Evolutionary conservation across 92 coral and sea anemone species (phyloP).

Genomic region (Scolanthus callimorphus): DNA sequence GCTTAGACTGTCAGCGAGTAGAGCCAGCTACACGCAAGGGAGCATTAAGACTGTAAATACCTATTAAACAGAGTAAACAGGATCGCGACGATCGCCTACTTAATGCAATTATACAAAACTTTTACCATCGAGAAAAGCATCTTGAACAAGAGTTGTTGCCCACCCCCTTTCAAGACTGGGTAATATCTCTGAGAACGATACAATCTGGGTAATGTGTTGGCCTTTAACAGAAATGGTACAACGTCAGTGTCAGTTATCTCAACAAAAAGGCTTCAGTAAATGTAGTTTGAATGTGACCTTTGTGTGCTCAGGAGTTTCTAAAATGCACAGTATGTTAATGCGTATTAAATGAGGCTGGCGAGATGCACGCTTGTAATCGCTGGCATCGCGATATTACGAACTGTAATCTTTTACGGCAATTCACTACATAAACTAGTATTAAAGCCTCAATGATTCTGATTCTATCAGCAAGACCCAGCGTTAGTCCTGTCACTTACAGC

Average conservation of each 20-base stretch:
- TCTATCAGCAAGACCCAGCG: conserved; percentile 40
- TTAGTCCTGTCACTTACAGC: conserved; percentile 58
- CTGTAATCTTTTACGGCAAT: neutral
- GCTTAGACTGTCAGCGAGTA: no score
- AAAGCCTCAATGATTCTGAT: conserved; percentile 4
- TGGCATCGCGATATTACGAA: neutral
- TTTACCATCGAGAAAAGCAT: conserved; percentile 20
- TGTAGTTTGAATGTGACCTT: conserved; percentile 28
- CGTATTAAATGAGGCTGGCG: neutral
- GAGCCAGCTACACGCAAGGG: conserved; percentile 16
- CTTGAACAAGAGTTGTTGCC: conserved; percentile 22
- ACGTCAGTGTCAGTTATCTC: conserved; percentile 4
- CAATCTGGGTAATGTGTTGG: conserved; percentile 30
- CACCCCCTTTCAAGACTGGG: conserved; percentile 42
- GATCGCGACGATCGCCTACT: conserved; percentile 31
- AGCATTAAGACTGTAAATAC: conserved; percentile 28
- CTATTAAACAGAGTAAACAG: conserved; percentile 34
- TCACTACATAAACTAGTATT: neutral
- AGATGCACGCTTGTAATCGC: neutral
- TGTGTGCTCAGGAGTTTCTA: conserved; percentile 12
- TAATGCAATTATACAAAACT: conserved; percentile 42
- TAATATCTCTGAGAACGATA: conserved; percentile 29
- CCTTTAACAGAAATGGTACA: conserved; percentile 27
- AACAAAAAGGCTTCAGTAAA: conserved; percentile 3
- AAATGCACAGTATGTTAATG: conserved; percentile 24